phyloP scores from a whole-genome alignment of 2,888 invertebrate genomes.

The Limenitis camilla region DNA sequence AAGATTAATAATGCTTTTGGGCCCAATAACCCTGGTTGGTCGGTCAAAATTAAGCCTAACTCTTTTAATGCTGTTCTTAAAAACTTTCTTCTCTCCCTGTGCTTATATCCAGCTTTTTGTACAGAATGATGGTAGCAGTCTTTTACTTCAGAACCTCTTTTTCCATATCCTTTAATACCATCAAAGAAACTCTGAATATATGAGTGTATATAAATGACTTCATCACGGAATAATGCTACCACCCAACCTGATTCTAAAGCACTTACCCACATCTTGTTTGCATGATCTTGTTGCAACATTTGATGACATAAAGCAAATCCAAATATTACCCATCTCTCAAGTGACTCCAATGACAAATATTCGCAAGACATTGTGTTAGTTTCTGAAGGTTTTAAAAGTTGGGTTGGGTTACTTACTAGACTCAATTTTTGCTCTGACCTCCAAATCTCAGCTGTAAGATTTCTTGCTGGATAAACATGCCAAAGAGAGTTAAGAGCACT shows the following conservation, averaged over 20 bases:
- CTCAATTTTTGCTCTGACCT: conserved; percentile 93
- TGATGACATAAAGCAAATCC: conserved; percentile 94
- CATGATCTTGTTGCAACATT: conserved; percentile 87
- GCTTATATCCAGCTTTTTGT: conserved; percentile 92
- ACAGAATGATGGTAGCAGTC: conserved; percentile 94
- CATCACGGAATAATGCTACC: conserved; percentile 95
- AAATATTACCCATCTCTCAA: conserved; percentile 98
- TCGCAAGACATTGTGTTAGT: conserved; percentile 98
- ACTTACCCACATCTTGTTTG: conserved; percentile 91
- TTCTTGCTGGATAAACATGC: conserved; percentile 90
- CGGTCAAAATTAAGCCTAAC: conserved; percentile 93
- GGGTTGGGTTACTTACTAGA: conserved; percentile 94
- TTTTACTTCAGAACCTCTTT: conserved; percentile 95
- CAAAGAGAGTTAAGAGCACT: conserved; percentile 92
- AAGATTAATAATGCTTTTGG: conserved; percentile 98
- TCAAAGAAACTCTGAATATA: conserved; percentile 96
- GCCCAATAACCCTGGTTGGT: conserved; percentile 97
- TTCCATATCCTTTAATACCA: conserved; percentile 93
- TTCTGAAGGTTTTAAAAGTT: conserved; percentile 93
- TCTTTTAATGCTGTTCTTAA: conserved; percentile 96
- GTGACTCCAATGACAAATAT: conserved; percentile 93
- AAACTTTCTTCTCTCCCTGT: conserved; percentile 96
- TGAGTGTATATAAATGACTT: conserved; percentile 95
- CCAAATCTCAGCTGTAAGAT: conserved; percentile 95
- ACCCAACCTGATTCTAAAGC: conserved; percentile 97